phyloP scores from a whole-genome alignment of 1,140 invertebrate species.

The Drosophila bifasciata region DNA sequence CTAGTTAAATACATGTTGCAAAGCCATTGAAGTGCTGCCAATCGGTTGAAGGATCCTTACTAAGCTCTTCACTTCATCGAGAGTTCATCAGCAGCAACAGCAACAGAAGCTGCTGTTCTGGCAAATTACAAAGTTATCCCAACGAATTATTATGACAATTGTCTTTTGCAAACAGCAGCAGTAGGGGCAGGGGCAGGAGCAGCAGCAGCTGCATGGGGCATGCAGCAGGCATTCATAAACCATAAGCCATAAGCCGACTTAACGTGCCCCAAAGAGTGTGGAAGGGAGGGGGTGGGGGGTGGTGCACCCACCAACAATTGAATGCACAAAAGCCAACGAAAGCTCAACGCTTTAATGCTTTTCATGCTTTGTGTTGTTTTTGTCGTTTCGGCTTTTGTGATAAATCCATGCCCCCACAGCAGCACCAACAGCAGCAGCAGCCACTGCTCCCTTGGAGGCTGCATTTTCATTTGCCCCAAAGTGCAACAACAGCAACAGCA shows the following conservation, averaged over 20 bases:
- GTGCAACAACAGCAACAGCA: constrained; percentile 23
- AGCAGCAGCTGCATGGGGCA: no score
- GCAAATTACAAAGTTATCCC: constrained; percentile 66
- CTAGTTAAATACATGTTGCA: no score
- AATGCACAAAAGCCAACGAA: constrained; percentile 32
- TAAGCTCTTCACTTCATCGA: background rate
- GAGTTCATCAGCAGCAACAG: constrained; percentile 27
- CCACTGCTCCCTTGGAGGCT: constrained; percentile 19
- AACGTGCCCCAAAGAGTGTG: background rate
- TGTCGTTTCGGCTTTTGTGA: constrained; percentile 53
- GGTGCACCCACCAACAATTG: constrained; percentile 50
- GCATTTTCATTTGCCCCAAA: constrained; percentile 52
- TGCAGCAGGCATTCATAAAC: no score
- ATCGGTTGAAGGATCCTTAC: no score
- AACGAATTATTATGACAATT: constrained; percentile 75
- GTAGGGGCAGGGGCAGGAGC: no score
- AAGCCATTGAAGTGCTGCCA: no score
- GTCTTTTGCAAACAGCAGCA: constrained; percentile 32
- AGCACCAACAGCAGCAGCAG: no score
- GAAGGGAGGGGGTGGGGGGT: constrained; percentile 4
- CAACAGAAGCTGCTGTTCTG: background rate
- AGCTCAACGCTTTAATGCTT: constrained; percentile 26
- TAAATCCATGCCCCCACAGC: constrained; percentile 41
- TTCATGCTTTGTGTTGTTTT: constrained; percentile 26
- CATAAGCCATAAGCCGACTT: no score